Evolutionary conservation across 2,113 vertebrate species (phyloP), one percentile per base, ranked within the genome.

Genomic region (Nannospalax galili): DNA sequence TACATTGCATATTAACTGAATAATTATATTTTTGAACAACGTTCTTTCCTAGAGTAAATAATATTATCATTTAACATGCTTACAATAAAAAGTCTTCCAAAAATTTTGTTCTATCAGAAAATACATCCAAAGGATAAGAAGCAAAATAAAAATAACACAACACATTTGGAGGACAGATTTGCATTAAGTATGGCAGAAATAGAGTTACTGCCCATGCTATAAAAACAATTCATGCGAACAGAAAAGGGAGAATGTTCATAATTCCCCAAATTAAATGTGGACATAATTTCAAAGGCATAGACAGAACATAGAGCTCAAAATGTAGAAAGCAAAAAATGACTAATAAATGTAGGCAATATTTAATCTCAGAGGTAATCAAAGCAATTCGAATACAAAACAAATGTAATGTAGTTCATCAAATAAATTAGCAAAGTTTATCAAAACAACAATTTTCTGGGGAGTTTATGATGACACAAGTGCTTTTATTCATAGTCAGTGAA

Each of bases 191-290:
- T 84, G 35, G 30, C 75, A 80, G 92, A 89, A 90, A 94, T 60
- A 91, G 67, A 94, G 89, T 80, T 93, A 52, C 19, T 58, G 40
- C 79, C 62, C 74, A 19, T 35, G 67, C 40, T 80, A 89, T 82
- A 87, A 96, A 95, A 93, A 24, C 9, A 91, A 87, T 72, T 82
- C 60, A 72, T 87, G 88, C 35, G 91, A 93, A 67, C 3, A 70
- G 15, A 92, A 93, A 85, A 73, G 26, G 35, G 65, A 85, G 85
- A 91, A 93, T 60, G 32, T 80, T 19, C 40, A 72, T 80, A 80
- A 90, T 91, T 95, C 16, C 32, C 65, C 65, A 94, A 93, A 84
- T 93, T 84, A 95, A 87, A 97, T 93, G 70, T 84, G 48, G 56
- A 91, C 84, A 48, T 93, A 89, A 96, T 96, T 93, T 92, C 70